These are phyloP conservation scores for Microplitis demolitor DNA, from an alignment of 1,140 invertebrate genomes.

Conservation along the genomic window DNA sequence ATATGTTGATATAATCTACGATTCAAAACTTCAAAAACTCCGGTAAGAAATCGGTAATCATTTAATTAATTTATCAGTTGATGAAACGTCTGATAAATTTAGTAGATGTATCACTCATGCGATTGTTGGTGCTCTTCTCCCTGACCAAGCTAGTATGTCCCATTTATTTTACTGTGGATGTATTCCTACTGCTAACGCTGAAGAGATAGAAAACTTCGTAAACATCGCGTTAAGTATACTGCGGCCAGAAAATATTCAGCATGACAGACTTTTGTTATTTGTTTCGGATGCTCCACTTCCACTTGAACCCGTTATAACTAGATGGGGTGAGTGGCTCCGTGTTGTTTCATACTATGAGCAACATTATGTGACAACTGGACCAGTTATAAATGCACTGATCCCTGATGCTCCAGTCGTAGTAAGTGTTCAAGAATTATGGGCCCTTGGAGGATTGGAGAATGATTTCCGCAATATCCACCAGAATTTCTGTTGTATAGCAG, in stretches of 20 bases:
- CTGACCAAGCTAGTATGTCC: background rate
- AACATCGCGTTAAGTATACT: background rate
- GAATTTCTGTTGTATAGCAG: background rate
- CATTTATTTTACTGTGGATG: too few species aligned
- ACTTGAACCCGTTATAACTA: slow-evolving; percentile 48
- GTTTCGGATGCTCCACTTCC: slow-evolving; percentile 43
- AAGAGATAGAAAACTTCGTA: background rate
- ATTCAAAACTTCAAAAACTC: background rate
- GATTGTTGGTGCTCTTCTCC: slow-evolving; percentile 8
- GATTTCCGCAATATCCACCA: background rate
- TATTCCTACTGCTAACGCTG: background rate
- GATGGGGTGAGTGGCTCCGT: slow-evolving; percentile 55
- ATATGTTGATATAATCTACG: background rate
- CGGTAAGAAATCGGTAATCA: background rate
- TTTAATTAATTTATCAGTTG: slow-evolving; percentile 18
- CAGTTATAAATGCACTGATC: background rate
- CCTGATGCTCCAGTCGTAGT: background rate
- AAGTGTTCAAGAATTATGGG: background rate
- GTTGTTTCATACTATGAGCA: slow-evolving; percentile 43
- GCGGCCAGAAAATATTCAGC: slow-evolving; percentile 5
- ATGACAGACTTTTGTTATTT: slow-evolving; percentile 35
- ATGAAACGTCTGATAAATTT: slow-evolving; percentile 24
- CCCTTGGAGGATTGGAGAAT: background rate
- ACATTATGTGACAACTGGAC: slow-evolving; percentile 33
- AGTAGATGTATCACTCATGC: slow-evolving; percentile 22